Base-by-base conservation (phyloP, 2,113 vertebrate genomes). In the Kryptolebias marmoratus region DNA sequence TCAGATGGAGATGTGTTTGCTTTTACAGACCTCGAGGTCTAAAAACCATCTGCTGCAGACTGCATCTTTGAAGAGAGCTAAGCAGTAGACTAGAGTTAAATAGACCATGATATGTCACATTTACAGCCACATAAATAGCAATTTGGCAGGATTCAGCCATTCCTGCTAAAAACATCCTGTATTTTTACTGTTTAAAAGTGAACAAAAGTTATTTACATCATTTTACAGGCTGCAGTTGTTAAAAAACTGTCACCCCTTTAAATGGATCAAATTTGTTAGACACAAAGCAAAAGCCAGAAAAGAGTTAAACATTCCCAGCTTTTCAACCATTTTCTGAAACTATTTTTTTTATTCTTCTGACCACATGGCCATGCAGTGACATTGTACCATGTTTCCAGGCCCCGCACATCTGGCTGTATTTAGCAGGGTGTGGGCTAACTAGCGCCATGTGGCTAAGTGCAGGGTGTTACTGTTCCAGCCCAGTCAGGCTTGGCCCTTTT, bases 401-500 rank as follows among this genome's bases (percentile, higher is more conserved):
- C 42, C 74, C 80, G 67, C 85, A 91, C 89, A 93, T 91, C 88
- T 90, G 90, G 86, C 81, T 91, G 82, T 86, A 79, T 89, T 93
- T 93, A 91, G 85, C 87, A 85, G 91, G 90, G 91, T 90, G 91
- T 90, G 90, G 89, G 87, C 82, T 85, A 81, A 75, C 89, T 82
- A 80, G 89, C 75, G 71, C 90, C 89, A 89, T 90, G 87, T 84
- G 83, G 86, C 90, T 91, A 92, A 92, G 87, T 92, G 90, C 90
- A 93, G 88, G 90, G 90, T 91, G 90, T 93, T 89, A 88, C 90
- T 89, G 83, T 83, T 91, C 81, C 89, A 88, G 77, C 89, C 73
- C 90, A 87, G 75, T 82, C 81, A 80, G 66, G 67, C 71, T 62
- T 55, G 77, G 81, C 65, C 75, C 85, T 90, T 91, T 87, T 87